These are phyloP conservation scores for Harpagoxenus sublaevis DNA, from an alignment of 2,888 invertebrate species.

Conservation along the genomic window DNA sequence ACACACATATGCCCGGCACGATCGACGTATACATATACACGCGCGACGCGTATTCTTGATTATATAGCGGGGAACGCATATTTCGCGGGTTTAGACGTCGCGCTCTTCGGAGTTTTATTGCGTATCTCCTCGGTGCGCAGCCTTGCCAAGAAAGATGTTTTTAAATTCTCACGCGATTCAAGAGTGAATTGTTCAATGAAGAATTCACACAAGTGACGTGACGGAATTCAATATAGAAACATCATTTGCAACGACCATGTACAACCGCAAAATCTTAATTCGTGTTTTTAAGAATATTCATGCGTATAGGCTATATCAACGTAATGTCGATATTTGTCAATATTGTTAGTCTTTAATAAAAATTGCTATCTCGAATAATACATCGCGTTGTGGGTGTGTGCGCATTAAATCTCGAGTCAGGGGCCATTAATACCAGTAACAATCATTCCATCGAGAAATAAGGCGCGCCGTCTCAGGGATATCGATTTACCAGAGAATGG, in stretches of 20 bases:
- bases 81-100: slow-evolving; percentile 29
- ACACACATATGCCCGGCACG: slow-evolving; percentile 43
- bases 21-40: slow-evolving; percentile 34
- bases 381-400: not conserved
- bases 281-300: not conserved
- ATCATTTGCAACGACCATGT: not conserved
- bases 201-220: not conserved
- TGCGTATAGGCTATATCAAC: not conserved
- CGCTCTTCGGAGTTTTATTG: slow-evolving; percentile 41
- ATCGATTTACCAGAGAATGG: slow-evolving; percentile 38
- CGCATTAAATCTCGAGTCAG: slow-evolving; percentile 18
- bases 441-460: slow-evolving; percentile 30
- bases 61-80: slow-evolving; percentile 1
- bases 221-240: not conserved
- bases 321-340: not conserved
- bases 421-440: slow-evolving; percentile 37
- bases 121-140: not conserved
- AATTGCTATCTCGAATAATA: slow-evolving; percentile 6
- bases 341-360: not conserved
- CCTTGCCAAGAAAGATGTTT: not conserved
- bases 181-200: not conserved
- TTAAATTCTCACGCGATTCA: not conserved
- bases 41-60: slow-evolving; percentile 30
- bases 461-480: slow-evolving; percentile 31
- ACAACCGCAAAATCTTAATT: not conserved